Evolutionary conservation across 2,113 vertebrate species (phyloP).

Genomic region (Callithrix jacchus): DNA sequence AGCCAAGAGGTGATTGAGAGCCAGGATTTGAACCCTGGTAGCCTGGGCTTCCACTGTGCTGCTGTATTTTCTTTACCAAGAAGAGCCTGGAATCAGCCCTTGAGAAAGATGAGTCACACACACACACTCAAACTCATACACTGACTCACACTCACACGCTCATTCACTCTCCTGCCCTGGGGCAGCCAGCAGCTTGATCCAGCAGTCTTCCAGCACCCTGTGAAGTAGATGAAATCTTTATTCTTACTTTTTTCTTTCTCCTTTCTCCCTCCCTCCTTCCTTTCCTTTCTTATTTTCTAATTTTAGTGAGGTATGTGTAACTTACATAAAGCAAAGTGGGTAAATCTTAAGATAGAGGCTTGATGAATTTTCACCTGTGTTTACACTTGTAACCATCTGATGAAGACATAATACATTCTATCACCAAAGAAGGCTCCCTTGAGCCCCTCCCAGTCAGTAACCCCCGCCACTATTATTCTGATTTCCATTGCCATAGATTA

Average conservation of each 20-base stretch:
- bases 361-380: neutral
- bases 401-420: neutral
- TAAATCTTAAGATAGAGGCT: neutral
- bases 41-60: fast-evolving
- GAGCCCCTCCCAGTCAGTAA: neutral
- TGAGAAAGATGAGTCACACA: neutral
- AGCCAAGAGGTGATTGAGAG: neutral
- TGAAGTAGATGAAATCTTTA: neutral
- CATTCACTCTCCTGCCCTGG: neutral
- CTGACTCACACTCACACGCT: too few species aligned
- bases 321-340: neutral
- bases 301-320: neutral
- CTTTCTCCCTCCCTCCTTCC: neutral
- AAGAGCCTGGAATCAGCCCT: neutral
- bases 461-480: neutral
- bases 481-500: neutral
- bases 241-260: neutral
- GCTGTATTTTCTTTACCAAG: neutral
- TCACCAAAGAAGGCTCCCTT: neutral
- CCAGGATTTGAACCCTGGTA: neutral
- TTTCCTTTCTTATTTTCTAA: neutral
- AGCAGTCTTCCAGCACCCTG: neutral
- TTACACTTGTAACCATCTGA: neutral
- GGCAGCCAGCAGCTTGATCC: neutral
- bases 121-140: neutral